Percentiles rank a stretch among this genome's conserved stretches.
Evolutionary conservation across 2,113 vertebrate species (phyloP).

Genomic region (Urocynchramus pylzowi): DNA sequence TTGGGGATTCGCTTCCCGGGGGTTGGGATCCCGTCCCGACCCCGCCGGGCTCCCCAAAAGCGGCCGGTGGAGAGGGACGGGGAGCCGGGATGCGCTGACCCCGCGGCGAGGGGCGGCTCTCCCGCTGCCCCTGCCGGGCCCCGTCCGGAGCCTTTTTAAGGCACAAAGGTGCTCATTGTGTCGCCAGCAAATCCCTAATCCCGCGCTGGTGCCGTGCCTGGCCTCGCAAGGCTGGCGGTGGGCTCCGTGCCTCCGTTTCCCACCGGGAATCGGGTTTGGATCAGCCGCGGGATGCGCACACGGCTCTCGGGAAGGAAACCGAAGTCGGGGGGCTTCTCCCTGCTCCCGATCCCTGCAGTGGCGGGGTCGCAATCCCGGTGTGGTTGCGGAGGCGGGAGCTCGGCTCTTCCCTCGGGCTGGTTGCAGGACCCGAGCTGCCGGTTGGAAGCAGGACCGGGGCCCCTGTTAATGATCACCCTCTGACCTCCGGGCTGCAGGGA

Average conservation of each 20-base stretch:
- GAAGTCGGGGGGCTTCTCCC: accelerated
- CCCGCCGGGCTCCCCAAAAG: neutral
- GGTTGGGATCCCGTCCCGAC: accelerated
- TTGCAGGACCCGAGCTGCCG: neutral
- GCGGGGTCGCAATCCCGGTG: accelerated
- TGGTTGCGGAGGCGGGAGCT: accelerated
- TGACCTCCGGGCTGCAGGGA: neutral
- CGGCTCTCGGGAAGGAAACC: accelerated
- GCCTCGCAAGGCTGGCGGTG: neutral
- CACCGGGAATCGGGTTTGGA: neutral
- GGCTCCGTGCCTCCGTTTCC: neutral
- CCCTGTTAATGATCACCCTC: conserved; percentile 36
- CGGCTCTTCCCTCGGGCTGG: neutral
- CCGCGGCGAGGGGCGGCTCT: neutral
- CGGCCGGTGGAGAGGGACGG: neutral
- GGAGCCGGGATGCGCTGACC: neutral
- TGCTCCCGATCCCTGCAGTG: accelerated
- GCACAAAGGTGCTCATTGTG: conserved; percentile 27
- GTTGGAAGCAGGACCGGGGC: neutral
- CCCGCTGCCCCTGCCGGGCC: neutral
- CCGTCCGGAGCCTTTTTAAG: neutral
- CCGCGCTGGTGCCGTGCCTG: neutral
- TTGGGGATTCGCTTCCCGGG: neutral
- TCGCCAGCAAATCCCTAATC: neutral
- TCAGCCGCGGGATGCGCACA: accelerated